Evolutionary conservation across 2,888 invertebrate genomes (phyloP).

Genomic region (Phengaris arion): DNA sequence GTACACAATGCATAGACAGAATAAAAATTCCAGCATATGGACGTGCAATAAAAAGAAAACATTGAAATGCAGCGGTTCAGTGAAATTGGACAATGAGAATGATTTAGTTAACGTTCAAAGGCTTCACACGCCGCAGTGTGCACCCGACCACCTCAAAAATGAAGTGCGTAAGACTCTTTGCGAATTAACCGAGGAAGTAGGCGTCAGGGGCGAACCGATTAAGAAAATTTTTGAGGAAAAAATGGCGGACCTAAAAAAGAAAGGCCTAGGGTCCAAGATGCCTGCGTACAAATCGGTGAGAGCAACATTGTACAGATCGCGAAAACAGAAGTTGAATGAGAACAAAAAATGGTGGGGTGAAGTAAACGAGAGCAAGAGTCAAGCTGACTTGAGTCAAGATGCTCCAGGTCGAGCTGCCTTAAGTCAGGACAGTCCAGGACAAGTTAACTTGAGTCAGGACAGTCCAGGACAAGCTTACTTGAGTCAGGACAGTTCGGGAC

Average conservation of each 20-base stretch:
- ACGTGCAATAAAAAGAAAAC: neutral
- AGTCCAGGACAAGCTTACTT: neutral
- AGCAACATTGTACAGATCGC: neutral
- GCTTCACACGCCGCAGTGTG: neutral
- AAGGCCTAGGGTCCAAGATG: neutral
- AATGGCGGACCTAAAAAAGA: neutral
- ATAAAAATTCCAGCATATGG: slow-evolving; percentile 3
- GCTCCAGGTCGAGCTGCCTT: neutral
- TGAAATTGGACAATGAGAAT: neutral
- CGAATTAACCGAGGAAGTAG: neutral
- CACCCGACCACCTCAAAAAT: neutral
- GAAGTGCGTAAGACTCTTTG: neutral
- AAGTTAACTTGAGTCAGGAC: neutral
- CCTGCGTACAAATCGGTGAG: neutral
- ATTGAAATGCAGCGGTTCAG: neutral
- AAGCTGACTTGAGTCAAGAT: neutral
- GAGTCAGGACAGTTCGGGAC: too few relatives aligned
- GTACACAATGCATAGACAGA: neutral
- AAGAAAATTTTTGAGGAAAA: neutral
- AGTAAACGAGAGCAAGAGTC: neutral
- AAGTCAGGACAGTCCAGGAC: neutral
- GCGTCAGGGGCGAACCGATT: neutral
- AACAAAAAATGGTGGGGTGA: neutral
- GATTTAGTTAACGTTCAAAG: neutral
- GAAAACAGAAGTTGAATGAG: neutral